Evolutionary conservation across 2,113 vertebrate genomes (phyloP), one percentile per base, ranked within the genome.

Genomic region (Pantherophis guttatus): DNA sequence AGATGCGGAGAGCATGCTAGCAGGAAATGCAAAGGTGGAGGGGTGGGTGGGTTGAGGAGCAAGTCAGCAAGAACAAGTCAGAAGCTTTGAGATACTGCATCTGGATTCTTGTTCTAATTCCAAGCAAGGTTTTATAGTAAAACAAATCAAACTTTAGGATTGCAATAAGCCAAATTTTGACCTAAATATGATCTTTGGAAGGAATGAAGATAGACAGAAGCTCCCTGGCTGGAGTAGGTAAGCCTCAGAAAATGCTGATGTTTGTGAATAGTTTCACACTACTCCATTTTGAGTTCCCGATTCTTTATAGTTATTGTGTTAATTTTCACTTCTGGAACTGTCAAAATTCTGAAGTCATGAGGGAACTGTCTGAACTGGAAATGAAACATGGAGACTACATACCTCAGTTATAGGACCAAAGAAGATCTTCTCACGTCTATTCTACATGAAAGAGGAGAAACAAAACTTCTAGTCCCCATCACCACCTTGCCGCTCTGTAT

Each of bases 11-110:
- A 86, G 50, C 70, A 86, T n/a, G 17, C 48, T 21, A 57, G 26
- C n/a, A 7, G 48, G 57, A 90, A 94, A 29, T 8, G 23, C 39
- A 52, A 86, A 91, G 90, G 1, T 24, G 52, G 65, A 70, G 48
- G 5, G 48, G 5, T 15, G 54, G 54, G 12, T 0, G 19, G 50
- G 62, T 1, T 52, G 91, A 13, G 75, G 12, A 3, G 19, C 12
- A 23, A 55, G 44, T 48, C 9, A 3, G 21, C 12, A 21, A 4
- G 88, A 75, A 24, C 23, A 44, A 15, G 11, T 0, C 0, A 87
- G 15, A 4, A 26, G 90, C 50, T n/a, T 15, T 75, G 26, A 65
- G 86, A 13, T n/a, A 33, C 24, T 39, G 44, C 9, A 4, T 59
- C 88, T 70, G 75, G 89, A 90, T 33, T 29, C 90, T 75, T 81